Percentiles rank a stretch among this genome's conserved stretches.
phyloP scores from a whole-genome alignment of 1,140 invertebrate genomes.

The Wiebesia pumilae region DNA sequence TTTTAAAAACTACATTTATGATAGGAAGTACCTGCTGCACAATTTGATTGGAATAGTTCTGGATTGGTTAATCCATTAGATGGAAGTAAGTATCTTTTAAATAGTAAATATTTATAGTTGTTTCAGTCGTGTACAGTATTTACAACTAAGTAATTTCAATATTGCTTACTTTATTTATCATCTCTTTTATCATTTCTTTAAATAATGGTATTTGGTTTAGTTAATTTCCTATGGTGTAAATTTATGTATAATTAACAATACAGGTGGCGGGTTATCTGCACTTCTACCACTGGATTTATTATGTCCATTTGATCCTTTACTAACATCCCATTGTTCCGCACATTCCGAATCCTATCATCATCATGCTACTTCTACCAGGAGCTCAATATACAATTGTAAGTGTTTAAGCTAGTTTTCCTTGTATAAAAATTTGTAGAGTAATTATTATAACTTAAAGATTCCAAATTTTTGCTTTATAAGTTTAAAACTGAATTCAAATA shows the following conservation, averaged over 20 bases:
- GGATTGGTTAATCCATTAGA: slow-evolving; percentile 81
- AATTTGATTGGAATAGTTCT: slow-evolving; percentile 81
- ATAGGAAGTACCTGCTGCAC: slow-evolving; percentile 78
- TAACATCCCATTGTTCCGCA: slow-evolving; percentile 72
- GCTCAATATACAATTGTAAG: slow-evolving; percentile 73
- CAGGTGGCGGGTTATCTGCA: slow-evolving; percentile 73
- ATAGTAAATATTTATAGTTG: background rate
- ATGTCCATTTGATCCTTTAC: slow-evolving; percentile 73
- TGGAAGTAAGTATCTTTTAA: slow-evolving; percentile 76
- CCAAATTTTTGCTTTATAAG: background rate
- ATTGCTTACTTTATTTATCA: background rate
- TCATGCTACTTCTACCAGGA: slow-evolving; percentile 72
- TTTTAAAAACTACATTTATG: slow-evolving; percentile 40
- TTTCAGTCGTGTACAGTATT: background rate
- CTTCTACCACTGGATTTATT: slow-evolving; percentile 74
- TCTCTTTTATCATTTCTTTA: slow-evolving; percentile 17
- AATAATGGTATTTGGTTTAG: slow-evolving; percentile 21
- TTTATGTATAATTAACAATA: slow-evolving; percentile 52
- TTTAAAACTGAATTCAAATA: too few relatives aligned
- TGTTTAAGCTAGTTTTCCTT: slow-evolving; percentile 59
- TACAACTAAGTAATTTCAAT: background rate
- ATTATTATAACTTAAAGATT: background rate
- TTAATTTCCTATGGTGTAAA: slow-evolving; percentile 8
- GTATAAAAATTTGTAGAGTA: background rate
- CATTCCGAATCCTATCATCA: slow-evolving; percentile 74